Percentiles rank a stretch among this genome's conserved stretches.
Evolutionary conservation across 2,113 vertebrate species (phyloP).

Genomic region (Rhodinocichla rosea): DNA sequence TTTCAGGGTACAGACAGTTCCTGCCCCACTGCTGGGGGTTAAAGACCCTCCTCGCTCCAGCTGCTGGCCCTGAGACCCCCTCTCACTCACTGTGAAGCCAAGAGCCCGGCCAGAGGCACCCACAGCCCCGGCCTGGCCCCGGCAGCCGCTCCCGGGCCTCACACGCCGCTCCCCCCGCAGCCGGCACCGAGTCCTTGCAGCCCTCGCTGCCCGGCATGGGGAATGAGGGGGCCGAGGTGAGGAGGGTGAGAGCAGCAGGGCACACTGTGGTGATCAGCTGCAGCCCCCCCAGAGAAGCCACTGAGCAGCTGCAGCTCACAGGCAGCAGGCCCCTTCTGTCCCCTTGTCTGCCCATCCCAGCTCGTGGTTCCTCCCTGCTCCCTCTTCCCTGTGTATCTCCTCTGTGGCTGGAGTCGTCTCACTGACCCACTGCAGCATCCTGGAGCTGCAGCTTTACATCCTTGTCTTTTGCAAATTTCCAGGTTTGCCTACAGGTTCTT

Average conservation of each 20-base stretch:
- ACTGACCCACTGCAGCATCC: neutral
- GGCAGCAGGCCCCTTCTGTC: no score
- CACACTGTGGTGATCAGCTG: no score
- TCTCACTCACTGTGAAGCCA: neutral
- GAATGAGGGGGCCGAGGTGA: neutral
- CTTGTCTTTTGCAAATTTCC: neutral
- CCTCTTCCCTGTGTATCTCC: neutral
- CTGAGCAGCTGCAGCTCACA: neutral
- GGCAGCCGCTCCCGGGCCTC: neutral
- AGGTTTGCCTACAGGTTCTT: neutral
- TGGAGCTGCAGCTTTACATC: neutral
- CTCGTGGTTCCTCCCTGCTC: neutral
- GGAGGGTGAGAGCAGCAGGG: neutral
- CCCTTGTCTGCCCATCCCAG: neutral
- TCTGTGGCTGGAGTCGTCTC: neutral
- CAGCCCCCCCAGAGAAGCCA: fast-evolving
- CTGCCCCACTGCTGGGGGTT: neutral
- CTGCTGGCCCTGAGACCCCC: neutral
- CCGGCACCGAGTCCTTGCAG: neutral
- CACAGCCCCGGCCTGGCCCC: neutral
- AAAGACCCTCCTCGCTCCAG: neutral
- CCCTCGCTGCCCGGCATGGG: neutral
- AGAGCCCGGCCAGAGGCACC: neutral
- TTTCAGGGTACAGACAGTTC: neutral
- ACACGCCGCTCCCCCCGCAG: neutral